These are phyloP conservation scores for Lithobates pipiens DNA, from an alignment of 2,797 vertebrate genomes.

Conservation along the genomic window DNA sequence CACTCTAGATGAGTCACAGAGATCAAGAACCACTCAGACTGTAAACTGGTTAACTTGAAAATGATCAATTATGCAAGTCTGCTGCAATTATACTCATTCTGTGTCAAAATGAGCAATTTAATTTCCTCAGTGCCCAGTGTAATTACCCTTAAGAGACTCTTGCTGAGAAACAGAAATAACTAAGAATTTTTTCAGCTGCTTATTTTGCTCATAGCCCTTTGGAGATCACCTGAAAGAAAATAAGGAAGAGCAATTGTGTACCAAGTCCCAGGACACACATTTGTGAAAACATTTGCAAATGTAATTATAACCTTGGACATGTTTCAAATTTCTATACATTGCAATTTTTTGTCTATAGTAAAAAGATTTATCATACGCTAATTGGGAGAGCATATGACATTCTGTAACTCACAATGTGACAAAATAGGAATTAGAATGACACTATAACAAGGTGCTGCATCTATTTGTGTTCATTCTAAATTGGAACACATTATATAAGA, in stretches of 20 bases:
- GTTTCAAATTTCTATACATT: constrained; percentile 30
- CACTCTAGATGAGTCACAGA: not conserved
- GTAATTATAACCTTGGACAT: constrained; percentile 38
- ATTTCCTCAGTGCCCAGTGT: constrained; percentile 44
- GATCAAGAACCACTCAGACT: constrained; percentile 26
- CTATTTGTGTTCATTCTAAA: not conserved
- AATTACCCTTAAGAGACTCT: constrained; percentile 57
- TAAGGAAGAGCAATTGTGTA: constrained; percentile 21
- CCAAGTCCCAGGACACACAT: constrained; percentile 27
- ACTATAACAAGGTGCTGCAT: not conserved
- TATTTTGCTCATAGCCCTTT: constrained; percentile 42
- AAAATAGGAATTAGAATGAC: not conserved
- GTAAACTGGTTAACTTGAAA: constrained; percentile 34
- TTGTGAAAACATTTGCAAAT: constrained; percentile 39
- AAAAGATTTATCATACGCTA: constrained; percentile 3
- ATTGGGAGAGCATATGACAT: not conserved
- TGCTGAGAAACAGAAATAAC: constrained; percentile 37
- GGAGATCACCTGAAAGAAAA: constrained; percentile 41
- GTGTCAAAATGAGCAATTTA: constrained; percentile 52
- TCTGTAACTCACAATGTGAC: not conserved
- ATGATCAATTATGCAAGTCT: constrained; percentile 53
- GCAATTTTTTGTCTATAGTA: not conserved
- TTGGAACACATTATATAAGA: no score
- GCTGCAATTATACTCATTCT: constrained; percentile 39
- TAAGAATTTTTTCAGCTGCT: constrained; percentile 34